Conservation (phyloP, 30 jellyfish, hydroid and myxozoan species). For the Hydractinia echinata region DNA sequence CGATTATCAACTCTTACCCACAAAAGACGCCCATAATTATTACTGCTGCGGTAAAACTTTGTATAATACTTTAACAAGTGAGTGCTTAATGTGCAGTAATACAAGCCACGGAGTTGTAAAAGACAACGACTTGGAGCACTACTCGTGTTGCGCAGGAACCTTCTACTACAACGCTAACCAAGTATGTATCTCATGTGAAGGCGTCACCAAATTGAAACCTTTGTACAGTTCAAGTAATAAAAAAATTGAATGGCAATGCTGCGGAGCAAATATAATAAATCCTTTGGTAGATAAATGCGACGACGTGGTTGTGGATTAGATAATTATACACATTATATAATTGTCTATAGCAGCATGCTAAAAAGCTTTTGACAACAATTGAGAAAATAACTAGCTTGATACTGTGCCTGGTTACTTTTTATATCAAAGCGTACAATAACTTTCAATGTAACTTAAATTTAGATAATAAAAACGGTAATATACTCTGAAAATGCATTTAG, state of each 20-base stretch:
- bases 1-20: background rate
- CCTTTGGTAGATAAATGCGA: no score
- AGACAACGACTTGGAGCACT: background rate
- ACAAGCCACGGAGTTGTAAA: background rate
- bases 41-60: conserved; percentile 1
- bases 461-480: no score
- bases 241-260: background rate
- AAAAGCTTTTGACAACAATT: no score
- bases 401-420: no score
- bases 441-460: no score
- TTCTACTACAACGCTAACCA: background rate
- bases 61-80: background rate
- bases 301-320: no score
- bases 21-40: background rate
- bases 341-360: no score
- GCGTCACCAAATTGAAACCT: background rate
- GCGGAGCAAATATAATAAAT: background rate
- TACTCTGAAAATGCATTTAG: no score
- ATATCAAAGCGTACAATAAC: no score
- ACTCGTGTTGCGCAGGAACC: conserved; percentile 1
- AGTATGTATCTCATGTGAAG: background rate
- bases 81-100: background rate
- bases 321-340: no score
- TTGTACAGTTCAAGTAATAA: background rate
- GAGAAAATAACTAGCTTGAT: no score